A percentile compares a stretch with the other conserved stretches of the same genome.
These are phyloP conservation scores for Trypoxylus dichotomus DNA, from an alignment of 1,140 invertebrate genomes.

Conservation along the genomic window DNA sequence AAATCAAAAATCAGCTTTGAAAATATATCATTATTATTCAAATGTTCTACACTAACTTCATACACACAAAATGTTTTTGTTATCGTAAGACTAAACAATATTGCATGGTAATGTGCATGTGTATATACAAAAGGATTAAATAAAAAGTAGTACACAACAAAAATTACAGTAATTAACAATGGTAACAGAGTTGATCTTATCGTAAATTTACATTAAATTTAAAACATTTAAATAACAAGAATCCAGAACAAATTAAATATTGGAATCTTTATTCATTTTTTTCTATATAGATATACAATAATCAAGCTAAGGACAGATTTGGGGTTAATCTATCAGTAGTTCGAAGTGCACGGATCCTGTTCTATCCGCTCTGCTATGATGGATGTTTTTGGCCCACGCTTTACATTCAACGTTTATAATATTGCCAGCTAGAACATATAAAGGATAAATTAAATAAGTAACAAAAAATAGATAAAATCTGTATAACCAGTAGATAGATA, in stretches of 20 bases:
- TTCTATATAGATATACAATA: not conserved
- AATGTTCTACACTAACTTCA: not conserved
- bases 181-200: not conserved
- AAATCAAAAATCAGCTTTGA: no score
- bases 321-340: constrained; percentile 82
- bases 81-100: not conserved
- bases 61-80: constrained; percentile 23
- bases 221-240: not conserved
- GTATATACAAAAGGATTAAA: not conserved
- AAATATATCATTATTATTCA: not conserved
- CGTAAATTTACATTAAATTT: not conserved
- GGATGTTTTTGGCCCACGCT: constrained; percentile 93
- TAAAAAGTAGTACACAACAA: not conserved
- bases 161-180: not conserved
- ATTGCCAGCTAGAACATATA: constrained; percentile 69
- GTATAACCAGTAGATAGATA: no score
- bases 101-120: not conserved
- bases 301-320: not conserved
- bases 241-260: no score
- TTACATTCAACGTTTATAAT: constrained; percentile 95
- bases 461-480: no score
- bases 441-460: not conserved
- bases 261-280: not conserved
- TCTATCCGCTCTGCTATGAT: constrained; percentile 81
- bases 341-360: constrained; percentile 94